These are phyloP conservation scores for Platysternon megacephalum DNA, from an alignment of 2,113 vertebrate species.

Conservation along the genomic window DNA sequence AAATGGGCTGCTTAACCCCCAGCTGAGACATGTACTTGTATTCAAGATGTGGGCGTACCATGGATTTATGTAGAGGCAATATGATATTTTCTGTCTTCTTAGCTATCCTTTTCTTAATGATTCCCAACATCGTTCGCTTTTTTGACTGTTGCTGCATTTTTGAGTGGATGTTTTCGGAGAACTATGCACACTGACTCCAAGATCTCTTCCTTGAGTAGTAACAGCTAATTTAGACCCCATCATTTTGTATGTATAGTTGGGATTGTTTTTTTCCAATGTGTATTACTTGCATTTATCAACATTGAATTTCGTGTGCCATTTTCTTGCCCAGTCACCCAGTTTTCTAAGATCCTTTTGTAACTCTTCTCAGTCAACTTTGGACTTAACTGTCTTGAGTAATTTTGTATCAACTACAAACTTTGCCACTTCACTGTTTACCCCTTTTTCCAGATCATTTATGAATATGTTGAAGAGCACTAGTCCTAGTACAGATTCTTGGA, in stretches of 20 bases:
- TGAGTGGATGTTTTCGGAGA: no score
- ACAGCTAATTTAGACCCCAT: background rate
- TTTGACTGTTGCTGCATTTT: no score
- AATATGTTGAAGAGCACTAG: background rate
- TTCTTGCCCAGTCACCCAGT: background rate
- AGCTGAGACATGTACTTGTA: no score
- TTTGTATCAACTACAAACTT: background rate
- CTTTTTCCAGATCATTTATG: background rate
- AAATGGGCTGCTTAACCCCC: background rate
- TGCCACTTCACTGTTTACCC: background rate
- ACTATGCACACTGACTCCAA: background rate
- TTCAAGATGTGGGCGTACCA: no score
- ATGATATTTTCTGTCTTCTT: no score
- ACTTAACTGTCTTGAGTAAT: background rate
- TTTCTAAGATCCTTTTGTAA: background rate
- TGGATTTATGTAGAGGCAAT: no score
- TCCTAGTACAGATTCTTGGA: background rate
- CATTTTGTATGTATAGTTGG: background rate
- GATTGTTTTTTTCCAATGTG: background rate
- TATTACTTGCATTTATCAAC: background rate
- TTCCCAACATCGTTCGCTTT: no score
- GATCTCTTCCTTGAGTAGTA: background rate
- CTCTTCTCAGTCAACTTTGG: background rate
- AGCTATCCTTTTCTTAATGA: no score
- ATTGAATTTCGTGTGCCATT: background rate